Evolutionary conservation across 2,888 invertebrate genomes (phyloP), one percentile per base, ranked within the genome.

Genomic region (Phasia obesa): DNA sequence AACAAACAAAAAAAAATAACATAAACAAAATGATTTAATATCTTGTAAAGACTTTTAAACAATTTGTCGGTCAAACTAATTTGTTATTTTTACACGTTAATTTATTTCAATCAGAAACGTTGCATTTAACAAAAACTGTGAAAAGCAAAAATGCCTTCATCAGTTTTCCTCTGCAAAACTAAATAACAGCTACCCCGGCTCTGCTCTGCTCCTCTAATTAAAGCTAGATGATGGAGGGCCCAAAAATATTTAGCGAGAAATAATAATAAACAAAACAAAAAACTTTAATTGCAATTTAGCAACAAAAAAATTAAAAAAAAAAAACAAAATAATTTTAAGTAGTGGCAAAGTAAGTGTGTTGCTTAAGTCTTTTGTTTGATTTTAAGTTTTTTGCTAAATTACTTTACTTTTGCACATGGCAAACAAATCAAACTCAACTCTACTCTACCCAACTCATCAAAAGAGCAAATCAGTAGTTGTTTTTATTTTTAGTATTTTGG

Each of bases 1-100:
- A 60, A 51, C 2, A 23, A 42, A 53, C 0, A 51, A 15, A 38
- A 42, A 31, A n/a, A 11, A 11, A 27, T 53, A 23, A 15, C 44
- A 9, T 7, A 49, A 70, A 75, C 75, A 71, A 65, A 77, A 77
- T 81, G 47, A 71, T 67, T 80, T 80, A 80, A 80, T 80, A 77
- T 80, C 76, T 80, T 80, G 84, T 84, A 69, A 80, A 77, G 67
- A 67, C 77, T 84, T 65, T 84, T 69, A 77, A 80, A 71, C 79
- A 84, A 84, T 84, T 80, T 84, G 79, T 84, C 80, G 84, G 84
- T 84, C 79, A 84, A 80, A 80, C 73, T 80, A 84, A 80, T 79
- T 80, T 80, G 79, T 84, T 84, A 77, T 84, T 84, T 84, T 76
- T 84, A 80, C 80, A 80, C 80, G 76, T 84, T 80, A 84, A 84